A percentile compares a stretch with the other conserved stretches of the same genome.
phyloP scores from a whole-genome alignment of 2,888 invertebrate genomes.

The Sarcophaga variegata region DNA sequence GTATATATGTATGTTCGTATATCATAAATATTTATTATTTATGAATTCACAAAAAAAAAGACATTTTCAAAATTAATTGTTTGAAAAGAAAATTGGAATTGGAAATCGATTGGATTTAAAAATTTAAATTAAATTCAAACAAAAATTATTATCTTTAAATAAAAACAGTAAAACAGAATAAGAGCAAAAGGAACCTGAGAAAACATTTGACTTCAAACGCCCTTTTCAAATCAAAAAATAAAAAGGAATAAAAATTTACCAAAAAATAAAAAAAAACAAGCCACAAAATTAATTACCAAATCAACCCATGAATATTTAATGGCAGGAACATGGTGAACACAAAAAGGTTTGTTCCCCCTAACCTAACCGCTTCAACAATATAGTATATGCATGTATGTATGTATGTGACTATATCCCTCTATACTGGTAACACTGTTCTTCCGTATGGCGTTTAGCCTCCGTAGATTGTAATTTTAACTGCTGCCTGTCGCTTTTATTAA shows the following conservation, averaged over 20 bases:
- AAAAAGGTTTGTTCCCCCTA: constrained; percentile 53
- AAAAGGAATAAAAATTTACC: neutral
- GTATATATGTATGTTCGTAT: too few species aligned
- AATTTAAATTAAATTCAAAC: too few species aligned
- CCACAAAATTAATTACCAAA: constrained; percentile 67
- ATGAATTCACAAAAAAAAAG: too few species aligned
- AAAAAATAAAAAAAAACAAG: constrained; percentile 40
- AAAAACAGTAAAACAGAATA: constrained; percentile 7
- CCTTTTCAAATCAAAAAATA: constrained; percentile 34
- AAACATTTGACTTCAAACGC: constrained; percentile 49
- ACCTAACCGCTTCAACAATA: constrained; percentile 41
- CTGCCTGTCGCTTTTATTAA: constrained; percentile 58
- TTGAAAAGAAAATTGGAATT: too few species aligned
- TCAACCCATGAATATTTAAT: constrained; percentile 67
- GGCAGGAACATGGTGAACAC: constrained; percentile 49
- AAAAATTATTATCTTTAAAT: neutral
- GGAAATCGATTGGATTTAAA: too few species aligned
- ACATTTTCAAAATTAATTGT: too few species aligned
- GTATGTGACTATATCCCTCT: neutral
- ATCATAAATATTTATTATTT: too few species aligned
- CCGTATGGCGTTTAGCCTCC: neutral
- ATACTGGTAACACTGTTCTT: neutral
- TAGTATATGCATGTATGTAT: neutral
- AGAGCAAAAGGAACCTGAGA: neutral
- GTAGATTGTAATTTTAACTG: constrained; percentile 28